These are phyloP conservation scores for Polia nebulosa DNA, from an alignment of 2,888 invertebrate genomes.

Conservation along the genomic window DNA sequence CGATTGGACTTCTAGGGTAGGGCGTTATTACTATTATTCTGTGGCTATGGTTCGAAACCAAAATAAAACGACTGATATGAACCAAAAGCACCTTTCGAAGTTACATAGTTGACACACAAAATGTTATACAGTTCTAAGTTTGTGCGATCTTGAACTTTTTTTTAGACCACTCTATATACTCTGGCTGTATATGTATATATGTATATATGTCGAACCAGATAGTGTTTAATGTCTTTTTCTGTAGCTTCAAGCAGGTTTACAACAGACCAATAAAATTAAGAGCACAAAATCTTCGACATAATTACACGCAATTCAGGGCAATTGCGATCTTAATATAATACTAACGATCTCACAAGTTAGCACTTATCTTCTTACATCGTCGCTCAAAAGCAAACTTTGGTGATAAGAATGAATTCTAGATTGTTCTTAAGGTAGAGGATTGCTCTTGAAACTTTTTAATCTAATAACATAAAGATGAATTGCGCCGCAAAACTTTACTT, in stretches of 20 bases:
- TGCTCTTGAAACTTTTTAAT: constrained; percentile 66
- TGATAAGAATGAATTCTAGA: constrained; percentile 66
- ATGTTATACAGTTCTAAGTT: not conserved
- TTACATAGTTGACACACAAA: not conserved
- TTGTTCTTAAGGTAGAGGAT: constrained; percentile 56
- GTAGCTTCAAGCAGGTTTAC: not conserved
- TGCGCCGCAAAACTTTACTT: constrained; percentile 55
- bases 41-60: not conserved
- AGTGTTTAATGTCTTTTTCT: not conserved
- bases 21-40: too few species aligned
- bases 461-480: constrained; percentile 63
- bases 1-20: not conserved
- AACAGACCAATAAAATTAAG: not conserved
- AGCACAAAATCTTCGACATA: not conserved
- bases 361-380: constrained; percentile 70
- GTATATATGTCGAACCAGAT: not conserved
- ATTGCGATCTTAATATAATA: constrained; percentile 66
- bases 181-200: not conserved
- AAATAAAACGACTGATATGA: constrained; percentile 14
- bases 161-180: not conserved
- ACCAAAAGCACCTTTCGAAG: constrained; percentile 4
- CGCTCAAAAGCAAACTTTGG: constrained; percentile 65
- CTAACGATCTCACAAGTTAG: constrained; percentile 72
- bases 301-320: constrained; percentile 27
- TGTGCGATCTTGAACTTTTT: not conserved